Base-by-base conservation (phyloP, 1,140 invertebrate genomes). In the Eurytemora carolleeae region DNA sequence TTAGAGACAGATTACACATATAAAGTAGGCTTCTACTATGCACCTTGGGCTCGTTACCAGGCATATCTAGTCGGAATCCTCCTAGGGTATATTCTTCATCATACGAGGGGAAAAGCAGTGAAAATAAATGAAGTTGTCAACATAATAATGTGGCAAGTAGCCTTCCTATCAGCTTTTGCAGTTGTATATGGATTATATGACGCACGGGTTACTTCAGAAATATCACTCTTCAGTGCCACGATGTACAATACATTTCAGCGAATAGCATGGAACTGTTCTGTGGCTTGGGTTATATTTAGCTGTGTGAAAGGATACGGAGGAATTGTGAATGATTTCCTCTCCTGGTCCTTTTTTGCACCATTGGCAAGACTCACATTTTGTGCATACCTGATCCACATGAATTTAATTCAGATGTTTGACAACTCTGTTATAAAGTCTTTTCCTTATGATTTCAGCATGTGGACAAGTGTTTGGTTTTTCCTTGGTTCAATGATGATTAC, bases 311-410 rank as follows among this genome's bases (percentile, higher is more conserved):
- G 63, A 26, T 62, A 64, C 25, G 53, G 66, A 83, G 82, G 79
- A 63, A 69, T 76, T 25, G 82, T 86, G 21, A 79, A 82, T 57
- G 79, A 76, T 1, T 72, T 88, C 20, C 74, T 94, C 18, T 88
- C 86, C 0, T 86, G 86, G 70, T 77, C 79, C 52, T 78, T 83
- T 0, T 77, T 88, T 52, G 78, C 88, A 65, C 88, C 89, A 0
- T 74, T 93, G 17, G 86, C 85, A 65, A 77, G 88, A 56, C 77
- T 94, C 26, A 90, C 88, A 1, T 94, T 91, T 71, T 86, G 85
- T 70, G 83, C 87, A 7, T 95, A 93, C 71, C 77, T 94, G 22
- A 78, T 93, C 16, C 89, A 93, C 74, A 20, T 61, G 16, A 54
- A 53, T 23, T 56, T 64, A n/a, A 44, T 44, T 12, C 7, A 7